Percentiles rank a stretch among this genome's conserved stretches.
Evolutionary conservation across 35 echinoderm and acorn worm species (phyloP).

Genomic region (Nesometra sesokonis): DNA sequence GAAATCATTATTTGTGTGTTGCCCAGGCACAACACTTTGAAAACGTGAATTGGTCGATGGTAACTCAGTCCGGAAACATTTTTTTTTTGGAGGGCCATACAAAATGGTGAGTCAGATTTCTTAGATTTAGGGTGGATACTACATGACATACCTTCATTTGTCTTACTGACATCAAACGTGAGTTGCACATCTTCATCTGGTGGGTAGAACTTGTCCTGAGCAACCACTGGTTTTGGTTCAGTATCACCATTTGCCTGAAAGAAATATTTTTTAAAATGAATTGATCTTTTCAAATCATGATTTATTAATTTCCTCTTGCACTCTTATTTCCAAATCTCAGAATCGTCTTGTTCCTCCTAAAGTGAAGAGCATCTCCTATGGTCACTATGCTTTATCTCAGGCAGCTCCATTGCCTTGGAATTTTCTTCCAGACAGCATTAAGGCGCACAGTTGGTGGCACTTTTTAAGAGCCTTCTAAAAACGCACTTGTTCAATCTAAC

Average conservation of each 20-base stretch:
- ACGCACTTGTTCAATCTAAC: no score
- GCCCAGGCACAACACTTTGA: no score
- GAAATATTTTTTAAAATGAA: not conserved
- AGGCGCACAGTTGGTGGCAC: no score
- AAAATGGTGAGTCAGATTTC: not conserved
- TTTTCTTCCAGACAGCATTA: no score
- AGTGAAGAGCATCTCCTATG: no score
- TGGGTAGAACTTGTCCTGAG: conserved; percentile 25
- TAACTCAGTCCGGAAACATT: not conserved
- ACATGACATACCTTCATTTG: not conserved
- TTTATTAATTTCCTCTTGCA: no score
- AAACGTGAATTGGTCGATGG: not conserved
- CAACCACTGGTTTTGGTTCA: conserved; percentile 41
- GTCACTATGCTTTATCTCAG: no score
- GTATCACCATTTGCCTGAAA: conserved; percentile 19
- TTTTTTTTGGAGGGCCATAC: not conserved
- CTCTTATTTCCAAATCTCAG: no score
- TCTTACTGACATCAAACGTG: conserved; percentile 62
- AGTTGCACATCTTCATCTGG: conserved; percentile 66
- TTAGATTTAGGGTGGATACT: not conserved
- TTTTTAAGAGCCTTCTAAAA: no score
- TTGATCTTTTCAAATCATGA: not conserved
- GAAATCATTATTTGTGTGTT: no score
- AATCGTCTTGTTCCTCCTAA: no score
- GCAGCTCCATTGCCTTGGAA: no score